These are phyloP conservation scores for Ptilodon capucinus DNA, from an alignment of 2,888 invertebrate genomes.

Conservation along the genomic window DNA sequence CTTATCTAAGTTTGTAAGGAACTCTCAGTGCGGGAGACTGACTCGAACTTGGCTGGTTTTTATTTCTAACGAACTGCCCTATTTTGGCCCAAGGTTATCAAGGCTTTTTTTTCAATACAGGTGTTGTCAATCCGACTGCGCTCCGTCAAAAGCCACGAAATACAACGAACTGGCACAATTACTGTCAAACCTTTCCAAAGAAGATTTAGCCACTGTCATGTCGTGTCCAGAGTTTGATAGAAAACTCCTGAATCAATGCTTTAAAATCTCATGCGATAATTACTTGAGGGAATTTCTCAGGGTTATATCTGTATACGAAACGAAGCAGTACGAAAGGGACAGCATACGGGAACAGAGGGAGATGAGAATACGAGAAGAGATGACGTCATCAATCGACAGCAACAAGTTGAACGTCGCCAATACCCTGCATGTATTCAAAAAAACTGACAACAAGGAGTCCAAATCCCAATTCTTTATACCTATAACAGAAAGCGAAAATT, in stretches of 20 bases:
- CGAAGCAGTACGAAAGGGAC: conserved; percentile 64
- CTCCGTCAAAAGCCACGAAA: conserved; percentile 53
- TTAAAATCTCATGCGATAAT: conserved; percentile 73
- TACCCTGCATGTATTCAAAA: conserved; percentile 70
- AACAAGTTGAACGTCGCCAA: conserved; percentile 71
- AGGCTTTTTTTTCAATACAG: conserved; percentile 42
- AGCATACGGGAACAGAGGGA: conserved; percentile 52
- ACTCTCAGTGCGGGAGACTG: too few relatives aligned
- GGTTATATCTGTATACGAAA: conserved; percentile 56
- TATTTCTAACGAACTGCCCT: too few relatives aligned
- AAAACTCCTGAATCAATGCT: conserved; percentile 74
- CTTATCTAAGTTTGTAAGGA: too few relatives aligned
- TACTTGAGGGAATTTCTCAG: conserved; percentile 71
- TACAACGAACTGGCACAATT: conserved; percentile 61
- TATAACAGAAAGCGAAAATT: conserved; percentile 57
- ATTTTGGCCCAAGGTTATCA: too few relatives aligned
- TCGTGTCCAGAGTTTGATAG: conserved; percentile 74
- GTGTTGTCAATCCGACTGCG: conserved; percentile 61
- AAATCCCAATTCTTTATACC: conserved; percentile 79
- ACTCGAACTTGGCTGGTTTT: too few relatives aligned
- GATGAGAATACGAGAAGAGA: conserved; percentile 55
- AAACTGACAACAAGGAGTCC: conserved; percentile 68
- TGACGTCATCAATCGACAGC: conserved; percentile 67
- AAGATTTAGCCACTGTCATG: conserved; percentile 72
- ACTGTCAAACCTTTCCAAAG: conserved; percentile 57